phyloP scores from a whole-genome alignment of 2,797 vertebrate genomes.

The Allobates femoralis region DNA sequence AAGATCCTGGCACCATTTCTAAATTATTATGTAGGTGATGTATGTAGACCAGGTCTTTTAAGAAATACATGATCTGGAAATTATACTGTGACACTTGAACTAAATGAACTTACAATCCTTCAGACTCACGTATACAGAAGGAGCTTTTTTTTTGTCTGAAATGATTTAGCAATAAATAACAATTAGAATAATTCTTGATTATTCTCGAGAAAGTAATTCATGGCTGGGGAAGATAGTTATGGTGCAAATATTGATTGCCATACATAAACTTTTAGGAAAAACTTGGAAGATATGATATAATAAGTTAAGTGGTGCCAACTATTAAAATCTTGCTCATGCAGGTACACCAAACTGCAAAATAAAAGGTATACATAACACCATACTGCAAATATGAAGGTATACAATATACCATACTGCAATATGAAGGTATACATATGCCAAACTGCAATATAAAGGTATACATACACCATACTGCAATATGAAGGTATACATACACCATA shows the following conservation, averaged over 20 bases:
- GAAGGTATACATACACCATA: no score
- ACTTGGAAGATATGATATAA: background rate
- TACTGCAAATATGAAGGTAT: no score
- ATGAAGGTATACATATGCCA: no score
- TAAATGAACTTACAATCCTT: background rate
- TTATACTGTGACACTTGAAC: background rate
- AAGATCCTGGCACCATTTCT: background rate
- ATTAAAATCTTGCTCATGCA: background rate
- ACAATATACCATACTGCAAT: no score
- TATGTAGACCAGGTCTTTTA: background rate
- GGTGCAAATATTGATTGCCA: background rate
- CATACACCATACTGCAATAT: no score
- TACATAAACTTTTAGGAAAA: background rate
- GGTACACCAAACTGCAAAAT: background rate
- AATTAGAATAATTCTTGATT: background rate
- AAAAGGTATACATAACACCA: background rate
- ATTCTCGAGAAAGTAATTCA: background rate
- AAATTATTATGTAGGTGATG: background rate
- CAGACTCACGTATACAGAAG: background rate
- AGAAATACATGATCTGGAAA: background rate
- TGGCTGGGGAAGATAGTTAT: background rate
- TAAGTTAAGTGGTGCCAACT: background rate
- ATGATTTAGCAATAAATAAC: background rate
- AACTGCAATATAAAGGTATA: no score
- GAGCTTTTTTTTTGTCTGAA: background rate